These are phyloP conservation scores for Nerophis ophidion DNA, from an alignment of 2,113 vertebrate genomes.

Conservation along the genomic window DNA sequence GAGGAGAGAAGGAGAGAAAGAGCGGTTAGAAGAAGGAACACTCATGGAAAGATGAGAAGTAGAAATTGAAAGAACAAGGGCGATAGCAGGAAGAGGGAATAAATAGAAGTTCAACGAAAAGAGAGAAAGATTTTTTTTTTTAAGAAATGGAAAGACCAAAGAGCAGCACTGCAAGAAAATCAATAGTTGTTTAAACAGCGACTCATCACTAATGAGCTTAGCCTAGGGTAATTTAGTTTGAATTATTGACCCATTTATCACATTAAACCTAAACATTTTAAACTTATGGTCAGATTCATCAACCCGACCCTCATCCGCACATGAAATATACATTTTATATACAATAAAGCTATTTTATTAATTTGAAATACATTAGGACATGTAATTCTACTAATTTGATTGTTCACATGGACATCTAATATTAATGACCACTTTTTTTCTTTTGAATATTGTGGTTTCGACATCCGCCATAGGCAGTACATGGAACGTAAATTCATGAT, in stretches of 20 bases:
- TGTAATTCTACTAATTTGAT: no score
- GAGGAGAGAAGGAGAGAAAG: constrained; percentile 8
- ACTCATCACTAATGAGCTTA: constrained; percentile 61
- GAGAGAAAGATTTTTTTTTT: no score
- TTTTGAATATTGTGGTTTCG: no score
- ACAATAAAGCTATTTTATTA: no score
- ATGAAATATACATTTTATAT: no score
- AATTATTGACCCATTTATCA: constrained; percentile 58
- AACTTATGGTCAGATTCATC: no score
- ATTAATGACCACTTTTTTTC: no score
- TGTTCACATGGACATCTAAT: no score
- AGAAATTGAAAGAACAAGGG: constrained; percentile 11
- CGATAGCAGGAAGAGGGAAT: not conserved
- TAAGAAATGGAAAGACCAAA: constrained; percentile 3
- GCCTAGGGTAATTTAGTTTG: constrained; percentile 51
- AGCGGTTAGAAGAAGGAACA: not conserved
- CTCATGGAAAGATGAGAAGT: constrained; percentile 9
- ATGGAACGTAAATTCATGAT: no score
- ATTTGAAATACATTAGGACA: no score
- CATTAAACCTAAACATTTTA: constrained; percentile 41
- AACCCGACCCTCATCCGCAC: no score
- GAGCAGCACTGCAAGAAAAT: constrained; percentile 43
- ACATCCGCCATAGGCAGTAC: no score
- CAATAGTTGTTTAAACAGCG: constrained; percentile 64
- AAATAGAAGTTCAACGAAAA: constrained; percentile 8